Base-by-base conservation (phyloP, 2,113 vertebrate species). In the Carassius auratus region DNA sequence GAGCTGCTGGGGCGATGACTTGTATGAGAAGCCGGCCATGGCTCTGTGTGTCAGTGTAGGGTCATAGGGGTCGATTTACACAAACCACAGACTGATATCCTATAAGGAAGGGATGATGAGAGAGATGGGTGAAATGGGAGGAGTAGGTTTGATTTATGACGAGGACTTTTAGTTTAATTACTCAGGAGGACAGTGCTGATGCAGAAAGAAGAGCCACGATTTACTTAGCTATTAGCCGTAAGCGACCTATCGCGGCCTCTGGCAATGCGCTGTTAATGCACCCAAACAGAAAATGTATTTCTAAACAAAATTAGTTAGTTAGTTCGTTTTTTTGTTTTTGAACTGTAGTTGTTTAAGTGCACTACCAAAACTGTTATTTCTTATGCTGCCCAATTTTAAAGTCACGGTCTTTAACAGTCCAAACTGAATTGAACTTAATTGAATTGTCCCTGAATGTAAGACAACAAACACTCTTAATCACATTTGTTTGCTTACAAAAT, bases 141-240 rank as follows among this genome's bases (percentile, higher is more conserved):
- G 76, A 83, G 81, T 83, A 69, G 52, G 83, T 61, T 69, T 93
- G 93, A 94, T 94, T 94, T 94, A 94, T 92, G 91, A 91, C 87
- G 84, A 88, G 88, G 91, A 93, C 93, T 94, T 93, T 95, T 94
- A 93, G 92, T 94, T 94, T 93, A 94, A 95, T 94, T 94, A 93
- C 91, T 90, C 90, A 87, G 52, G 90, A 81, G 88, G 88, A 88
- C 84, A 90, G 89, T 85, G 85, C 90, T 92, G 92, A 90, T 88
- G 88, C 88, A 91, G 76, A 84, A 78, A 91, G 89, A 89, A 91
- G 87, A 90, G 87, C 75, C 87, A 85, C 38, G 19, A 73, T 83
- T 74, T 80, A 74, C 78, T 85, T 33, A 66, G 76, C 81, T 62
- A 79, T 86, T 86, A 88, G 80, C 64, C 10, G 52, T 71, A 81